Base-by-base conservation (phyloP, 2,888 invertebrate species). In the Tyria jacobaeae region DNA sequence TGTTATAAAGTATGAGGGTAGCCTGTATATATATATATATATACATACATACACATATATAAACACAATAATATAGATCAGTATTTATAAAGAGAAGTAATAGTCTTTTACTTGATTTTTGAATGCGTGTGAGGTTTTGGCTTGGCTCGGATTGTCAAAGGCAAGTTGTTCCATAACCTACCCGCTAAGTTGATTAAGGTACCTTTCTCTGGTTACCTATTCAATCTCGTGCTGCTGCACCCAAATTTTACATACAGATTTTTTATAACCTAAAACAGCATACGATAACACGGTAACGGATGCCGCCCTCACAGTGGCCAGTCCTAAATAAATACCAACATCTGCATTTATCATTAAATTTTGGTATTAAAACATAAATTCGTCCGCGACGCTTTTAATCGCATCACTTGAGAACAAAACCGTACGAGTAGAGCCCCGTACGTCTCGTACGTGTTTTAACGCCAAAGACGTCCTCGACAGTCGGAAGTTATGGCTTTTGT, bases 401-500 rank as follows among this genome's bases (percentile, higher is more conserved):
- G 37, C 58, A 50, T 58, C 53, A 52, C 59, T 60, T 31, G 47
- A 56, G 14, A 48, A 56, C 35, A 47, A 56, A 59, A 53, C 51
- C 41, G 39, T 58, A 50, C 10, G 52, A 44, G 44, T 12, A 21
- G 12, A 44, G 14, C 14, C 14, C 39, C 31, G 53, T 59, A 50
- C 39, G n/a, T 21, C 25, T 51, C 73, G 71, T 68, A 80, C 71
- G 71, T 77, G 77, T 75, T 71, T 64, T 62, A 68, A 64, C 35
- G 64, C 68, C 66, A 79, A 80, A 79, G 79, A 78, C 79, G 72
- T 66, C 68, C 80, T 78, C 68, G 66, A 73, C 73, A 75, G 64
- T 64, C 49, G 60, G 57, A 76, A 86, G 81, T 86, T 86, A 85
- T 79, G 76, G 83, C 86, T 85, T 86, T 90, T 89, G 88, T 88